phyloP scores from a whole-genome alignment of 2,797 vertebrate genomes.

The Darevskia nairensis region DNA sequence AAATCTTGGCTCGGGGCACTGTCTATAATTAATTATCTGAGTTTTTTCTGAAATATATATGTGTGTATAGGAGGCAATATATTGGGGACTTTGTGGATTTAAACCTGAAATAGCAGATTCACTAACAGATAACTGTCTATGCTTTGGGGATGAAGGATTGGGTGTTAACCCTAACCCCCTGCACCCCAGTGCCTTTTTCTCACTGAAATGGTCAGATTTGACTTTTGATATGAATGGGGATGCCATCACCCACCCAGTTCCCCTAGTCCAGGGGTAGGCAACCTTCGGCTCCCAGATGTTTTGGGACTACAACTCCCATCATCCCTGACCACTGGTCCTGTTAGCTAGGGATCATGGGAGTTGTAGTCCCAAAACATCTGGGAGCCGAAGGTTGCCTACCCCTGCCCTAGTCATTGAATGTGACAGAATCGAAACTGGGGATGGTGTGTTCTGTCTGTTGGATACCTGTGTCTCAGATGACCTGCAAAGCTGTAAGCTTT shows the following conservation, averaged over 20 bases:
- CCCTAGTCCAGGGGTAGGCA: no score
- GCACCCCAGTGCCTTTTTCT: not conserved
- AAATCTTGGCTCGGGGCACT: not conserved
- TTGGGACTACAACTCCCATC: no score
- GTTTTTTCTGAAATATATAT: not conserved
- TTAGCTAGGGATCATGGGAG: no score
- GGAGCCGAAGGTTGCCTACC: no score
- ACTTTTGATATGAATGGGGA: not conserved
- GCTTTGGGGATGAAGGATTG: no score
- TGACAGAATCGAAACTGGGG: no score
- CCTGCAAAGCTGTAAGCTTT: not conserved
- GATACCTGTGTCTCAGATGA: not conserved
- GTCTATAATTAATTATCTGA: conserved; percentile 16
- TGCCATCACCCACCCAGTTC: not conserved
- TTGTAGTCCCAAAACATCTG: no score
- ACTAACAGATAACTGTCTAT: no score
- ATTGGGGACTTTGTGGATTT: not conserved
- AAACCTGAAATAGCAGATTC: not conserved
- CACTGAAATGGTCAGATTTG: not conserved
- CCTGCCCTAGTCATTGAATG: no score
- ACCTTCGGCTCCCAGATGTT: no score
- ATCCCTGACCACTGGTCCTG: no score
- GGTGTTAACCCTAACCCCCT: not conserved
- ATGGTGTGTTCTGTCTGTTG: not conserved
- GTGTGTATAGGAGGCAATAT: not conserved